Base-by-base conservation (phyloP, 1,140 invertebrate genomes). In the Anadara kagoshimensis region DNA sequence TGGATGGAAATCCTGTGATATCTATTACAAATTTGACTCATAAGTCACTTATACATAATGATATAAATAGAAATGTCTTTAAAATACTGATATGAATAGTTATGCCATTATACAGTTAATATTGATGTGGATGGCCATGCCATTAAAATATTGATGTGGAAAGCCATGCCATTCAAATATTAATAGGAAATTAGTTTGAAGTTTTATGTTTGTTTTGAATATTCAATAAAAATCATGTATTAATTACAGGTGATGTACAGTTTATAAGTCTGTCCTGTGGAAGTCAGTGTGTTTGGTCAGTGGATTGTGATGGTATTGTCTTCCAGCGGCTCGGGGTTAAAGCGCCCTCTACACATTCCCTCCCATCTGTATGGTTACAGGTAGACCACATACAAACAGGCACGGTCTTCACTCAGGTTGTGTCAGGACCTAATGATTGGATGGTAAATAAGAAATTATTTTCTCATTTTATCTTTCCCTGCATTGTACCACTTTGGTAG, bases 291-390 rank as follows among this genome's bases (percentile, higher is more conserved):
- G 89, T 91, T n/a, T 92, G 91, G 91, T 90, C 90, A 3, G 90
- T 91, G 76, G 91, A 91, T 70, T 84, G 79, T 43, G 73, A 85
- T 24, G 91, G 91, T 0, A 49, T 61, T 16, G 86, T 91, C 16
- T 90, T 89, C 71, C 88, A 92, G 81, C 81, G 91, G 61, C 88
- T 91, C 58, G 91, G 91, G 0, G 87, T 91, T 18, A 85, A 86
- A 68, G 85, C 89, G n/a, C 89, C 91, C 7, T 73, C 86, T 20
- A 77, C 83, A 53, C 80, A 85, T 36, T 81, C 85, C 22, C 86
- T 91, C 24, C 87, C 86, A 73, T 90, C 91, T 73, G 91, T 88
- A 8, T 92, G 91, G 91, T 85, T 92, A 36, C 84, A 85, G 24
- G 88, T 92, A 18, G 89, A 90, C 69, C 72, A 76, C 11, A 69